A percentile compares a stretch with the other conserved stretches of the same genome.
Conservation (phyloP, 1,140 invertebrate genomes). For the Drosophila pseudoananassae region DNA sequence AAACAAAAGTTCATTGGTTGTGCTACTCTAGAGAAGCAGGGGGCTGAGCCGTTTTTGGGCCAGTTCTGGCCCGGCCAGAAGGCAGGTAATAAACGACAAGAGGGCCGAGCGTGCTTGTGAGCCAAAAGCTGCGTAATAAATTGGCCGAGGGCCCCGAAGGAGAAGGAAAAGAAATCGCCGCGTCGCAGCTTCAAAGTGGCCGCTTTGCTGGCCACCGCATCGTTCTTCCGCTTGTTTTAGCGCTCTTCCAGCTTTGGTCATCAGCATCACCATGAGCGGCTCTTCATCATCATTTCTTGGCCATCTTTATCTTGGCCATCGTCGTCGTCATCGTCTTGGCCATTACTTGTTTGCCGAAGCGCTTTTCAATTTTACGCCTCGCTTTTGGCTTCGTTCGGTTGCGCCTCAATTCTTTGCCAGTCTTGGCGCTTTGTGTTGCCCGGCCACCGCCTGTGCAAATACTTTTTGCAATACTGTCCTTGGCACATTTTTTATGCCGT, state of each 20-base stretch:
- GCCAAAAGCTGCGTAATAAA: slow-evolving; percentile 75
- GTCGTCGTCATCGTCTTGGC: slow-evolving; percentile 9
- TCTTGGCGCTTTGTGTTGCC: slow-evolving; percentile 43
- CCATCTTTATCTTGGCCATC: slow-evolving; percentile 18
- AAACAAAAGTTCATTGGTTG: slow-evolving; percentile 64
- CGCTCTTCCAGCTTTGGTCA: slow-evolving; percentile 14
- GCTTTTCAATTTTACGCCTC: slow-evolving; percentile 82
- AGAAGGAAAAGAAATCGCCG: slow-evolving; percentile 22
- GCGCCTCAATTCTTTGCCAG: slow-evolving; percentile 58
- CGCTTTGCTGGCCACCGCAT: slow-evolving; percentile 35
- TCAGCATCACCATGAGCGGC: slow-evolving; percentile 25
- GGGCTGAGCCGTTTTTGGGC: not conserved
- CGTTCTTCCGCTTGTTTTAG: slow-evolving; percentile 63
- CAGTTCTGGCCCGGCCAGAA: not conserved
- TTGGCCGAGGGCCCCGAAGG: slow-evolving; percentile 35
- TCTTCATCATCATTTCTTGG: slow-evolving; percentile 7
- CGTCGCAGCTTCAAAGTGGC: slow-evolving; percentile 32
- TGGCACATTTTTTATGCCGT: slow-evolving; percentile 71
- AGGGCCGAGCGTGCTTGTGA: slow-evolving; percentile 32
- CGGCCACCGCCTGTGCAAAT: slow-evolving; percentile 51
- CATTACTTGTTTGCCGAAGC: slow-evolving; percentile 69
- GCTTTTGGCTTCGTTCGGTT: slow-evolving; percentile 67
- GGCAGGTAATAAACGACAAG: slow-evolving; percentile 44
- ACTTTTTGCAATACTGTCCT: slow-evolving; percentile 73
- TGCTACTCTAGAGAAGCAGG: slow-evolving; percentile 11